Evolutionary conservation across 2,888 invertebrate species (phyloP).

Genomic region (Vanessa cardui): DNA sequence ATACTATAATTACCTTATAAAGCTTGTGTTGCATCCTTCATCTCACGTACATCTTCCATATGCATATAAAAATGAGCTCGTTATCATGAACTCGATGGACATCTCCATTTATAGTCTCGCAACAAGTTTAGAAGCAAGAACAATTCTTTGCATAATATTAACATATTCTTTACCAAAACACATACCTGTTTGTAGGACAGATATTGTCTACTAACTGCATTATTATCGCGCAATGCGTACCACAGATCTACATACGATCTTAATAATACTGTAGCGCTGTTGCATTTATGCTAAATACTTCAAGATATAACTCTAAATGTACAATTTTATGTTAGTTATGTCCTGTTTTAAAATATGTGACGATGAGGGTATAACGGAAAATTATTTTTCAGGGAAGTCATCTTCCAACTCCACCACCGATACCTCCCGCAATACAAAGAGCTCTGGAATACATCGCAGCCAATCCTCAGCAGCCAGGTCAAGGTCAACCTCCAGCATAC

Average conservation of each 20-base stretch:
- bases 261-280: slow-evolving; percentile 12
- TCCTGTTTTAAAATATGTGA: not conserved
- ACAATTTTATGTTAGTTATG: not conserved
- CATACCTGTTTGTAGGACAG: slow-evolving; percentile 24
- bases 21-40: not conserved
- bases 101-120: slow-evolving; percentile 13
- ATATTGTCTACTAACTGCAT: slow-evolving; percentile 30
- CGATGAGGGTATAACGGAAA: too few relatives aligned
- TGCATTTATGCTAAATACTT: slow-evolving; percentile 20
- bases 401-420: slow-evolving; percentile 91
- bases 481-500: slow-evolving; percentile 27
- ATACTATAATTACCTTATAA: not conserved
- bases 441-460: slow-evolving; percentile 83
- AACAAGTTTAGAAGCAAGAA: slow-evolving; percentile 31
- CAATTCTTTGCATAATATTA: slow-evolving; percentile 36
- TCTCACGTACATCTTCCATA: slow-evolving; percentile 12
- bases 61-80: slow-evolving; percentile 21
- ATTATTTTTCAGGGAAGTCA: slow-evolving; percentile 84
- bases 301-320: slow-evolving; percentile 3
- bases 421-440: slow-evolving; percentile 88
- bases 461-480: slow-evolving; percentile 54
- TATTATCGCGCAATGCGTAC: slow-evolving; percentile 27
- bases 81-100: slow-evolving; percentile 24
- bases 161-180: slow-evolving; percentile 34
- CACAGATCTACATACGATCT: slow-evolving; percentile 14